A percentile compares a stretch with the other conserved stretches of the same genome.
Evolutionary conservation across 2,888 invertebrate genomes (phyloP).

Genomic region (Panopea generosa): DNA sequence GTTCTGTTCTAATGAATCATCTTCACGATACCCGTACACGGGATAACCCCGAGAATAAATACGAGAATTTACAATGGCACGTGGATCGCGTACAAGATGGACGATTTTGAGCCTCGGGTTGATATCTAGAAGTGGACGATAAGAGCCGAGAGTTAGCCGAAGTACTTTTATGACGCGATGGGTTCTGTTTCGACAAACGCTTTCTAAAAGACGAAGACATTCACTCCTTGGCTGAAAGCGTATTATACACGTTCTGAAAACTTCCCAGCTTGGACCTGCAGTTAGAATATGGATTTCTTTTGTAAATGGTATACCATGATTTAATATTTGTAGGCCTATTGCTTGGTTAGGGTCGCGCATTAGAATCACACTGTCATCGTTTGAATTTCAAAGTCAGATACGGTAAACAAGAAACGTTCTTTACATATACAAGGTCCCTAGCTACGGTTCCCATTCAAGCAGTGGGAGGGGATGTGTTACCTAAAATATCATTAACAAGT

Average conservation of each 20-base stretch:
- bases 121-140: conserved; percentile 25
- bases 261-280: conserved; percentile 55
- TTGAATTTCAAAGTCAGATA: no score
- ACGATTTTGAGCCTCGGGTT: conserved; percentile 38
- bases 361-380: no score
- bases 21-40: conserved; percentile 30
- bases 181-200: conserved; percentile 7
- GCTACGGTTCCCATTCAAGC: no score
- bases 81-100: conserved; percentile 41
- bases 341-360: no score
- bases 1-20: conserved; percentile 27
- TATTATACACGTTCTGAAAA: conserved; percentile 31
- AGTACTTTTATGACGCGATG: conserved; percentile 31
- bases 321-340: no score
- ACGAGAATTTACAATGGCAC: conserved; percentile 38
- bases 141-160: conserved; percentile 22
- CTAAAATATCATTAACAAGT: no score
- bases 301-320: no score
- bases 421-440: no score
- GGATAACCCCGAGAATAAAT: conserved; percentile 33
- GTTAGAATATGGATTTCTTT: no score
- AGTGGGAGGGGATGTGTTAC: no score
- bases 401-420: no score
- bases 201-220: conserved; percentile 23
- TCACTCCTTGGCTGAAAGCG: conserved; percentile 39